Conservation (phyloP, 1,140 invertebrate genomes). For the Planococcus citri region DNA sequence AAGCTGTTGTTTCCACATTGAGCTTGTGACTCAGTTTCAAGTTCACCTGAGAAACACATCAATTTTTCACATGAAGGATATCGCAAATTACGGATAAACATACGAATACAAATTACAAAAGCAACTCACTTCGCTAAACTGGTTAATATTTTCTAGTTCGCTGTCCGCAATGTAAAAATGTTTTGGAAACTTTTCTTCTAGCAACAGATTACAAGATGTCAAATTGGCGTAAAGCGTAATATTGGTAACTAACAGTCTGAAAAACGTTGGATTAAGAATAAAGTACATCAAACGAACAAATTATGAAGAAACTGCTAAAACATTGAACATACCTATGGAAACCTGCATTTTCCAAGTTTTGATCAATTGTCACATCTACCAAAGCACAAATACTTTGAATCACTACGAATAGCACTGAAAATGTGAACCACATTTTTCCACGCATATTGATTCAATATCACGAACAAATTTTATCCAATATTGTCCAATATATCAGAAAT, state of each 20-base stretch:
- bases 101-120: not conserved
- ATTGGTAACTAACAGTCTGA: not conserved
- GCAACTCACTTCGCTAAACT: not conserved
- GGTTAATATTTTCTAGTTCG: not conserved
- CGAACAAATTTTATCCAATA: no score
- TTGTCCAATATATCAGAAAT: no score
- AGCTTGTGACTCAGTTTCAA: not conserved
- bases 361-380: not conserved
- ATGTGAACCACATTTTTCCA: no score
- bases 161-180: not conserved
- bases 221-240: not conserved
- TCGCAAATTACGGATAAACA: not conserved
- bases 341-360: not conserved
- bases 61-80: not conserved
- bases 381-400: not conserved
- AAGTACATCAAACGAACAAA: not conserved
- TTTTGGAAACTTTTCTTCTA: not conserved
- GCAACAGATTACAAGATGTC: not conserved
- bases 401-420: not conserved
- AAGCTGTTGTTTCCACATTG: not conserved
- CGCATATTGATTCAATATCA: no score
- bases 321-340: constrained; percentile 4
- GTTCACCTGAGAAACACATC: not conserved
- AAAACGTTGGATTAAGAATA: not conserved
- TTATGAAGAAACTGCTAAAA: not conserved